Conservation (phyloP, 2,888 invertebrate species). For the Limenitis arthemis region DNA sequence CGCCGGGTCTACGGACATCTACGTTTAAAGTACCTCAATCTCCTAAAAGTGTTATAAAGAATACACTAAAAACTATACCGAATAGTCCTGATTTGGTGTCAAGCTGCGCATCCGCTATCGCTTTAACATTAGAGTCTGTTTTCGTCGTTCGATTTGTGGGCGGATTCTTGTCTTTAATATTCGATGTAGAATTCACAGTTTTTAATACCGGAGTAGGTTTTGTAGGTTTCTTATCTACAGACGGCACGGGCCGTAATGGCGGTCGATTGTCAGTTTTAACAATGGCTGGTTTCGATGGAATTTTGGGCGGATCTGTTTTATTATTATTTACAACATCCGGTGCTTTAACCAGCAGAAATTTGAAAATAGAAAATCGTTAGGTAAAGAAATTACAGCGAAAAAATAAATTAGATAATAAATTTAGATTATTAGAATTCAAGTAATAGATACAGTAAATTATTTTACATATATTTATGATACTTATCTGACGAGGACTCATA, state of each 20-base stretch:
- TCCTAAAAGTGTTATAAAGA: slow-evolving; percentile 50
- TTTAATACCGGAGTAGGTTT: slow-evolving; percentile 46
- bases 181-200: slow-evolving; percentile 40
- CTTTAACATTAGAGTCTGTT: slow-evolving; percentile 55
- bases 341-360: slow-evolving; percentile 84
- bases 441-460: slow-evolving; percentile 3
- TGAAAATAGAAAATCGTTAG: slow-evolving; percentile 72
- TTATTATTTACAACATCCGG: slow-evolving; percentile 74
- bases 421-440: not conserved
- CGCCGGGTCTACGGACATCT: slow-evolving; percentile 62
- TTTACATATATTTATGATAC: slow-evolving; percentile 3
- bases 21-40: slow-evolving; percentile 58
- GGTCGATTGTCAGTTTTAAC: slow-evolving; percentile 58
- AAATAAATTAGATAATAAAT: slow-evolving; percentile 5
- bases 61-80: slow-evolving; percentile 42
- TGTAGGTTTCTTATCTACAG: slow-evolving; percentile 53
- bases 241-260: slow-evolving; percentile 47
- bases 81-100: slow-evolving; percentile 83
- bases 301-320: slow-evolving; percentile 59
- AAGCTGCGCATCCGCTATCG: slow-evolving; percentile 75
- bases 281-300: slow-evolving; percentile 56
- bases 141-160: slow-evolving; percentile 48
- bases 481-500: not conserved
- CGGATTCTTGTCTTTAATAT: slow-evolving; percentile 48
- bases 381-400: slow-evolving; percentile 45